phyloP scores from a whole-genome alignment of 2,113 vertebrate genomes.

The Oenanthe oenanthe region DNA sequence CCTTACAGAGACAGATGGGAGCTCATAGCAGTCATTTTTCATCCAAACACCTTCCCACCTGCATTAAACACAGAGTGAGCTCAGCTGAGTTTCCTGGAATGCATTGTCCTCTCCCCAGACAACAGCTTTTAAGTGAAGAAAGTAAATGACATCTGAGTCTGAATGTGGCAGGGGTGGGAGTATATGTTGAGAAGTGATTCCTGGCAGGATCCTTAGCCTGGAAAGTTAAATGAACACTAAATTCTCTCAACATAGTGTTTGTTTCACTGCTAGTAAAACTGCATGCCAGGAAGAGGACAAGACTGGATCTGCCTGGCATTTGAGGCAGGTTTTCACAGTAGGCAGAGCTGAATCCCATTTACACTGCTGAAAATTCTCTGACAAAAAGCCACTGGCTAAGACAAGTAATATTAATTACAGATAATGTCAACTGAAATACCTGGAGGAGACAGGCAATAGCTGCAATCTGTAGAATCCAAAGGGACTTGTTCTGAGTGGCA shows the following conservation, averaged over 20 bases:
- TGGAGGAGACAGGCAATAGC: conserved; percentile 12
- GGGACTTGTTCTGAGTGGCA: conserved; percentile 28
- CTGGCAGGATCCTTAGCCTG: neutral
- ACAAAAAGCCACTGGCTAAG: conserved; percentile 1
- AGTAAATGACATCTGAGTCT: neutral
- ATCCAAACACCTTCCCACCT: neutral
- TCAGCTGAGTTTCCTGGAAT: neutral
- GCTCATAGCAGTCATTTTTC: neutral
- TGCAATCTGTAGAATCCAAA: conserved; percentile 12
- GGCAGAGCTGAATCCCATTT: neutral
- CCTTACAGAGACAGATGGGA: neutral
- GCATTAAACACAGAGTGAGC: fast-evolving
- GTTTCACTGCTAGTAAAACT: neutral
- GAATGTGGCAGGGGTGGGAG: neutral
- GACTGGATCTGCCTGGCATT: neutral
- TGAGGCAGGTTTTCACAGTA: neutral
- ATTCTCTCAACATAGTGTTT: neutral
- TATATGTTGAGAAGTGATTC: neutral
- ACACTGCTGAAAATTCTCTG: neutral
- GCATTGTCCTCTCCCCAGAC: neutral
- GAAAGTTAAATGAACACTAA: neutral
- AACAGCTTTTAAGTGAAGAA: neutral
- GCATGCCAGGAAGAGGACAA: neutral
- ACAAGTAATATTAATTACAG: conserved; percentile 7
- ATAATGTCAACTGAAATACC: conserved; percentile 2